A percentile compares a stretch with the other conserved stretches of the same genome.
These are phyloP conservation scores for Eolophus roseicapilla DNA, from an alignment of 2,113 vertebrate genomes.

Conservation along the genomic window DNA sequence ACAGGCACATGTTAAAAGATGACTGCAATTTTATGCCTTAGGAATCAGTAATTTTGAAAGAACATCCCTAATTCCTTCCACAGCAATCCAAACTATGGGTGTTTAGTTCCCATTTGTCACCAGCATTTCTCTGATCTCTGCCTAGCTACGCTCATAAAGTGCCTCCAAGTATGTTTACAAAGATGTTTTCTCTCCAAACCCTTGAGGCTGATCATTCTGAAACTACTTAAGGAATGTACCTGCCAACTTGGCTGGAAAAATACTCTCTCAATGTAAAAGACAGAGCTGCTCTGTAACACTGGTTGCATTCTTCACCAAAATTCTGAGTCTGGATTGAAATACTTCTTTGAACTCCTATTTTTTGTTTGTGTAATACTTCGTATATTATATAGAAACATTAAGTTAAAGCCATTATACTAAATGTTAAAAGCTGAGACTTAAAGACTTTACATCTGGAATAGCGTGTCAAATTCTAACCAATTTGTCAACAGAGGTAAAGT, in stretches of 20 bases:
- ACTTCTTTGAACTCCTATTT: background rate
- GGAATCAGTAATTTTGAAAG: background rate
- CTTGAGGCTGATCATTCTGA: background rate
- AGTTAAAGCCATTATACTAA: background rate
- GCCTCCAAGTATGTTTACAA: constrained; percentile 4
- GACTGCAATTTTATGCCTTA: background rate
- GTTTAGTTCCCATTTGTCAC: background rate
- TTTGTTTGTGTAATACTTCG: background rate
- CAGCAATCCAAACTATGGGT: background rate
- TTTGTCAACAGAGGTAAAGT: background rate
- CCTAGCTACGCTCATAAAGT: background rate
- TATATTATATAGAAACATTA: background rate
- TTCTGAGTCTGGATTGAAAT: background rate
- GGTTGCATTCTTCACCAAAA: background rate
- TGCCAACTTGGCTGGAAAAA: constrained; percentile 6
- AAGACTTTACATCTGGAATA: background rate
- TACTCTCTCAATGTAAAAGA: background rate
- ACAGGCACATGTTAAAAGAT: background rate
- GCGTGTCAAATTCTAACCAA: background rate
- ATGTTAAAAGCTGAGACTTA: background rate
- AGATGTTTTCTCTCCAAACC: constrained; percentile 58
- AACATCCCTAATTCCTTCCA: background rate
- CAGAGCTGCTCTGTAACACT: background rate
- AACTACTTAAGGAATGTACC: constrained; percentile 41
- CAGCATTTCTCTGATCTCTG: constrained; percentile 17